Evolutionary conservation across 2,888 invertebrate species (phyloP).

Genomic region (Gnatocerus cornutus): DNA sequence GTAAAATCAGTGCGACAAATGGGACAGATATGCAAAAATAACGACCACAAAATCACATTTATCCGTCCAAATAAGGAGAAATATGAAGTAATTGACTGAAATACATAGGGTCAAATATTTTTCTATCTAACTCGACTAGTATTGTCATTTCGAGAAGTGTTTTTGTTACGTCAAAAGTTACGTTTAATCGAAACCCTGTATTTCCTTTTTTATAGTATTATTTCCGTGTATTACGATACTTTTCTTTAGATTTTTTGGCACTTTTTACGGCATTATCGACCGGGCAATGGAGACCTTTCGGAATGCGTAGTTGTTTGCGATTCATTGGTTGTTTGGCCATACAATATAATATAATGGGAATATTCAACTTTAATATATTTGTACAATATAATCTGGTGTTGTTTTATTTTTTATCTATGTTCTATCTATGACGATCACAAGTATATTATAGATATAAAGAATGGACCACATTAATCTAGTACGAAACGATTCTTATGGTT

Average conservation of each 20-base stretch:
- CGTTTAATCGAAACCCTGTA: too few species aligned
- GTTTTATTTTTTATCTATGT: constrained; percentile 55
- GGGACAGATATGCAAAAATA: too few species aligned
- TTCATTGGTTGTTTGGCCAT: constrained; percentile 49
- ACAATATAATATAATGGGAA: constrained; percentile 64
- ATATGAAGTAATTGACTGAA: too few species aligned
- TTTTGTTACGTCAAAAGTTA: too few species aligned
- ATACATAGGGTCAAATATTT: too few species aligned
- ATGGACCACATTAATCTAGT: constrained; percentile 59
- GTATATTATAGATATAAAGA: constrained; percentile 60
- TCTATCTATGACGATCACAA: constrained; percentile 68
- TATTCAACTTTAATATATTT: constrained; percentile 63
- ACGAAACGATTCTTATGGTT: constrained; percentile 46
- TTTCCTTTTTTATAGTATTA: neutral
- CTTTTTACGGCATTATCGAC: too few species aligned
- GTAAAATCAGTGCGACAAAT: too few species aligned
- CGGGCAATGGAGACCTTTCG: neutral
- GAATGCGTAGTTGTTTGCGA: constrained; percentile 21
- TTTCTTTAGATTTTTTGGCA: constrained; percentile 44
- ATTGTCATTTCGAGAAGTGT: too few species aligned
- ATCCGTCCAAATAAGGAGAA: too few species aligned
- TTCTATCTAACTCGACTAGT: too few species aligned
- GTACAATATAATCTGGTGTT: constrained; percentile 71
- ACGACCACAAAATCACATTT: too few species aligned
- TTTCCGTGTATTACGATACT: neutral